Percentiles rank a stretch among this genome's conserved stretches.
Conservation (phyloP, 2,888 invertebrate genomes). For the Mactromeris polynyma region DNA sequence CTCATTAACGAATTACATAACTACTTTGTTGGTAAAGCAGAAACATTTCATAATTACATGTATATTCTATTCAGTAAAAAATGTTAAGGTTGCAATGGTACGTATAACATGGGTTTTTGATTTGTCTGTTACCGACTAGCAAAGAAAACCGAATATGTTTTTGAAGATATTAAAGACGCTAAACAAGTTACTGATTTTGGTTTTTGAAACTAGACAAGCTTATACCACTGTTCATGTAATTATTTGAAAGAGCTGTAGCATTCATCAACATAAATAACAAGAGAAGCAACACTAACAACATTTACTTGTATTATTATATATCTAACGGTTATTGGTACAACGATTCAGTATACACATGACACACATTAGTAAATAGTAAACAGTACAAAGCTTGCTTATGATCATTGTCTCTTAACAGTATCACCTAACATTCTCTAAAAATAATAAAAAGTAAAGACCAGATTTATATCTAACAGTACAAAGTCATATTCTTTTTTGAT, state of each 20-base stretch:
- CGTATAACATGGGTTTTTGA: neutral
- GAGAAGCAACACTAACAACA: neutral
- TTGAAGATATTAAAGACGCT: neutral
- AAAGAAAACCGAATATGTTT: neutral
- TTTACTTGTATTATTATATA: neutral
- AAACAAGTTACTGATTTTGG: neutral
- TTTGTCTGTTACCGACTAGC: neutral
- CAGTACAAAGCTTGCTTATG: too few relatives aligned
- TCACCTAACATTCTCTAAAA: too few relatives aligned
- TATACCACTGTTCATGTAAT: neutral
- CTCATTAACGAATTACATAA: neutral
- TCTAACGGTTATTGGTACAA: too few relatives aligned
- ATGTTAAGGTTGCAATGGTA: neutral
- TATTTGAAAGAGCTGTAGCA: neutral
- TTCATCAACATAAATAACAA: neutral
- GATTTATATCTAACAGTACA: too few relatives aligned
- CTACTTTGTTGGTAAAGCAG: neutral
- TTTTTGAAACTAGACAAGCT: neutral
- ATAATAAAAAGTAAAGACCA: too few relatives aligned
- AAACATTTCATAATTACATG: neutral
- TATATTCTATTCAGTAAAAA: neutral
- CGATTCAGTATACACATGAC: too few relatives aligned
- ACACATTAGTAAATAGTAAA: too few relatives aligned
- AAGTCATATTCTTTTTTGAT: too few relatives aligned
- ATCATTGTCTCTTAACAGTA: too few relatives aligned